Evolutionary conservation across 1,140 invertebrate genomes (phyloP).

Genomic region (Probaryconus sp.): DNA sequence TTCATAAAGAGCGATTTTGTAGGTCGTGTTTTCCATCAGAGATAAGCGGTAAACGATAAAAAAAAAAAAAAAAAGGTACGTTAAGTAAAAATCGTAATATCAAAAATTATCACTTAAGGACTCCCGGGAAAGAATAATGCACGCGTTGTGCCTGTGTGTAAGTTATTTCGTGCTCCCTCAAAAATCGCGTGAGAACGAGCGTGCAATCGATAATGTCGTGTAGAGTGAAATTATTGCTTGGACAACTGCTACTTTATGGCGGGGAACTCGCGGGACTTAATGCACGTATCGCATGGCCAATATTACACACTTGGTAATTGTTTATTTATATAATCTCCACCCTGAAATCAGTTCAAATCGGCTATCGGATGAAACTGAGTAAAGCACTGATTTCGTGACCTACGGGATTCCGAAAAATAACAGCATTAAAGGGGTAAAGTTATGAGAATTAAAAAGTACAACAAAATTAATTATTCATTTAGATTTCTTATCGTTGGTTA

Average conservation of each 20-base stretch:
- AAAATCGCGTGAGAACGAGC: conserved; percentile 57
- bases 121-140: conserved; percentile 29
- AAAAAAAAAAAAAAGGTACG: too few relatives aligned
- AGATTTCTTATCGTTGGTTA: too few relatives aligned
- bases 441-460: background rate
- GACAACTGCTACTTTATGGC: conserved; percentile 53
- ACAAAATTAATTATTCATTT: too few relatives aligned
- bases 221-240: conserved; percentile 57
- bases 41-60: conserved; percentile 10
- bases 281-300: conserved; percentile 49
- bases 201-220: conserved; percentile 58
- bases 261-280: conserved; percentile 45
- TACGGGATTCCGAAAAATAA: conserved; percentile 6
- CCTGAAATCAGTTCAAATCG: conserved; percentile 42
- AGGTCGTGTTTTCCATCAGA: conserved; percentile 21
- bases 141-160: conserved; percentile 26
- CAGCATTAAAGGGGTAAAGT: background rate
- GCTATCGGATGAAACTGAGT: conserved; percentile 16
- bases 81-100: conserved; percentile 31
- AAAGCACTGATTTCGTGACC: background rate
- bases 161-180: conserved; percentile 44
- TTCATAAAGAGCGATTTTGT: conserved; percentile 11
- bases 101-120: conserved; percentile 48
- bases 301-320: conserved; percentile 56
- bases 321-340: conserved; percentile 58